phyloP scores from a whole-genome alignment of 2,113 vertebrate species.

The Silurus asotus region DNA sequence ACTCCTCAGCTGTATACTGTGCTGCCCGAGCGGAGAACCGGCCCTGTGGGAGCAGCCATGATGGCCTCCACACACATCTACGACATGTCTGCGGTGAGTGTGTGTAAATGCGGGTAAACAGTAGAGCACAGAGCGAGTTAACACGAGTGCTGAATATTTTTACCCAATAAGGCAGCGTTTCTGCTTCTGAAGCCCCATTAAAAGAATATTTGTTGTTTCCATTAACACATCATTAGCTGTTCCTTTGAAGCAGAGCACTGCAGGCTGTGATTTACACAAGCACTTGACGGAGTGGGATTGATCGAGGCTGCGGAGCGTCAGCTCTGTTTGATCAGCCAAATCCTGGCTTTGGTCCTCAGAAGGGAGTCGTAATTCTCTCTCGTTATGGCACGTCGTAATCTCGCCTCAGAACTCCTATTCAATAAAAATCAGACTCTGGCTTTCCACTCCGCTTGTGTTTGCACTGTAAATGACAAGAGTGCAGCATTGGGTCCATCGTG shows the following conservation, averaged over 20 bases:
- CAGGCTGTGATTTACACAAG: neutral
- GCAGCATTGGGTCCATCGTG: neutral
- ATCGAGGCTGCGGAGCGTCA: neutral
- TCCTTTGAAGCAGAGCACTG: neutral
- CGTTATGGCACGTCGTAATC: neutral
- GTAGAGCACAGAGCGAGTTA: neutral
- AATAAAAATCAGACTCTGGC: constrained; percentile 10
- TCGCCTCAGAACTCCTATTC: constrained; percentile 5
- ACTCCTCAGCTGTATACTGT: constrained; percentile 89
- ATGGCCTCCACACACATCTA: constrained; percentile 95
- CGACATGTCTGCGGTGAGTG: constrained; percentile 77
- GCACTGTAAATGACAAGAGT: constrained; percentile 27
- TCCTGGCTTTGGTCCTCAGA: neutral
- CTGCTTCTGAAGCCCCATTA: neutral
- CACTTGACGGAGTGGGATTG: neutral
- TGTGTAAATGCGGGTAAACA: too few relatives aligned
- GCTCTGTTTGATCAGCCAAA: neutral
- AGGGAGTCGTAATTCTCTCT: neutral
- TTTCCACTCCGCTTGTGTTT: constrained; percentile 11
- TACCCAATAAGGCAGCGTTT: neutral
- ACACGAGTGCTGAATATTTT: neutral
- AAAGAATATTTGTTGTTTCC: neutral
- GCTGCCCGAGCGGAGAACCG: constrained; percentile 85
- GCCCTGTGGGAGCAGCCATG: constrained; percentile 84
- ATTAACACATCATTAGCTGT: constrained; percentile 4